These are phyloP conservation scores for Rhizoglyphus robini DNA, from an alignment of 1,140 invertebrate genomes.

Conservation along the genomic window DNA sequence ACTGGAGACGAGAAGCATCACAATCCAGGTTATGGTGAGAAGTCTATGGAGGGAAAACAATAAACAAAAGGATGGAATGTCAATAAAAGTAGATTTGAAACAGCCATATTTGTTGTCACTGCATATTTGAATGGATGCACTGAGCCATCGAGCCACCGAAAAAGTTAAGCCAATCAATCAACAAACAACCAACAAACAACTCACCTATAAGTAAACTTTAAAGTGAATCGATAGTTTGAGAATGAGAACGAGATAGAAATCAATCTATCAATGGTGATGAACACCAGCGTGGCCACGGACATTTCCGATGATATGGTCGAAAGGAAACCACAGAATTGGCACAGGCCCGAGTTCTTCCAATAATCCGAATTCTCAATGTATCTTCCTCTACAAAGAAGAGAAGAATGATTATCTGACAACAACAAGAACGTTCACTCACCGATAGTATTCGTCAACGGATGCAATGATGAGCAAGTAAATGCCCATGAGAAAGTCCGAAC, in stretches of 20 bases:
- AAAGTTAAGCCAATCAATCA: too few relatives aligned
- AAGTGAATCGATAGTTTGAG: conserved; percentile 42
- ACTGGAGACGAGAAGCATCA: conserved; percentile 46
- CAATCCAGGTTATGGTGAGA: conserved; percentile 47
- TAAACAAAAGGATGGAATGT: background rate
- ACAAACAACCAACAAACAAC: conserved; percentile 26
- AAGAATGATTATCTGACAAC: background rate
- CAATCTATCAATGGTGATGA: conserved; percentile 60
- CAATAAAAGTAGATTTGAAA: too few relatives aligned
- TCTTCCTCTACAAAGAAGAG: conserved; percentile 29
- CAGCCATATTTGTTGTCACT: too few relatives aligned
- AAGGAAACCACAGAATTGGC: conserved; percentile 37
- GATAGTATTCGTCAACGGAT: conserved; percentile 44
- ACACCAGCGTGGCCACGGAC: conserved; percentile 56
- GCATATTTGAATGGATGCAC: too few relatives aligned
- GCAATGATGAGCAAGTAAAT: conserved; percentile 57
- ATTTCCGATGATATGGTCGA: conserved; percentile 40
- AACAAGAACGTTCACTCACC: background rate
- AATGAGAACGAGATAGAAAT: conserved; percentile 53
- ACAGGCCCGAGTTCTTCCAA: conserved; percentile 36
- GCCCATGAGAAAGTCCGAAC: conserved; percentile 60
- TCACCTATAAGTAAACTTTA: conserved; percentile 37
- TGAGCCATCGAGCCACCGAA: too few relatives aligned
- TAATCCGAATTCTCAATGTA: conserved; percentile 35
- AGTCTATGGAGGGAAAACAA: conserved; percentile 27